Base-by-base conservation (phyloP, 2,797 vertebrate species). In the Florisuga fusca region DNA sequence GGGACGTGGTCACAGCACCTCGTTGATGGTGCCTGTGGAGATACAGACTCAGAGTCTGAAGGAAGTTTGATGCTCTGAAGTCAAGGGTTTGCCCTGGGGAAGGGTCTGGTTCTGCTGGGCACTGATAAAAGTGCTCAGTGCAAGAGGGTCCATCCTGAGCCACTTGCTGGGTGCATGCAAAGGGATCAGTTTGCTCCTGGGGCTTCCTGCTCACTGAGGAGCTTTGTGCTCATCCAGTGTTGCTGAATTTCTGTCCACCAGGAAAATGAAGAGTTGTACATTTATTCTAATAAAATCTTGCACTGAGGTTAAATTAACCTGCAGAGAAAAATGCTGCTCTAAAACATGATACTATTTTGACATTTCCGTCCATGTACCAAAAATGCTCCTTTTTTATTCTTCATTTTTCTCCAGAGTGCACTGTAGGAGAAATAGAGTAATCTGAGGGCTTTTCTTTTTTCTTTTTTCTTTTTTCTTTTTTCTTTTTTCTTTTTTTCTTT, bases 351-450 rank as follows among this genome's bases (percentile, higher is more conserved):
- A 48, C 48, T 72, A 36, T 77, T 84, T 87, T 92, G 21, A 94
- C 88, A 50, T 48, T 9, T 77, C 29, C 36, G 21, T 75, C 29
- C 36, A 22, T 29, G 7, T 26, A 57, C 68, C 34, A 84, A 95
- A 96, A 94, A 43, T 36, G 10, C 9, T 92, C 61, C 87, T 90
- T 93, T 81, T 79, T 90, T 79, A 95, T 27, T 25, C 23, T 46
- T 92, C 20, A 20, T 84, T 92, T 95, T 78, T 88, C 57, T 87
- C 86, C 71, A 78, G 74, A 92, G 20, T 78, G 87, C 46, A 48
- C 41, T 90, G 50, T 48, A 79, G 50, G 45, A 91, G 59, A 72
- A 68, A 66, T 2, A 51, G 6, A 84, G 63, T 45, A 2, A 91
- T 15, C 8, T 66, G 61, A 25, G 25, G 15, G 25, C 1, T 29